Evolutionary conservation across 2,888 invertebrate genomes (phyloP).

Genomic region (Apoderus coryli): DNA sequence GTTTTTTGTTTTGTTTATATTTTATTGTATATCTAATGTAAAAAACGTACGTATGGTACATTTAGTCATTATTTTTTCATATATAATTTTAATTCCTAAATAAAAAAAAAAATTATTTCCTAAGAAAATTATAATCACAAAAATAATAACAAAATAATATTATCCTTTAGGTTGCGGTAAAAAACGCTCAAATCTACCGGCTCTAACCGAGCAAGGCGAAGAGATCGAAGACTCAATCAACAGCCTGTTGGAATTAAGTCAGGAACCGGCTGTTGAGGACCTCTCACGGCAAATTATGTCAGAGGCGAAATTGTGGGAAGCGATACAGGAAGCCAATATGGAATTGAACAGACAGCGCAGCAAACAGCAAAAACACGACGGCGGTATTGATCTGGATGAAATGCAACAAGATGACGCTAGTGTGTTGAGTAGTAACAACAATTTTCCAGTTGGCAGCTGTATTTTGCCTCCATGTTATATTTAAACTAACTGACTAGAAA

Average conservation of each 20-base stretch:
- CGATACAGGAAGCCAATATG: slow-evolving; percentile 61
- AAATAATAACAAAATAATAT: too few relatives aligned
- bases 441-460: slow-evolving; percentile 29
- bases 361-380: slow-evolving; percentile 32
- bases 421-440: slow-evolving; percentile 25
- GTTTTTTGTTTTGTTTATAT: slow-evolving; percentile 3
- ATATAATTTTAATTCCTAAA: too few relatives aligned
- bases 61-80: too few relatives aligned
- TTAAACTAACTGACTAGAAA: too few relatives aligned
- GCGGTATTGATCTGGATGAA: slow-evolving; percentile 24
- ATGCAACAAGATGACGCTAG: slow-evolving; percentile 25
- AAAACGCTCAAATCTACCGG: slow-evolving; percentile 42
- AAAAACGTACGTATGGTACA: too few relatives aligned
- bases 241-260: slow-evolving; percentile 50
- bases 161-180: slow-evolving; percentile 64
- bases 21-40: slow-evolving; percentile 1
- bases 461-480: slow-evolving; percentile 30
- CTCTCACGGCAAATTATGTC: slow-evolving; percentile 65
- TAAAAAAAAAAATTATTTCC: too few relatives aligned
- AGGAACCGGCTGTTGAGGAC: slow-evolving; percentile 57
- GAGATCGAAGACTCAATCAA: slow-evolving; percentile 48
- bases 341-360: slow-evolving; percentile 52
- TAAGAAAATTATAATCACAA: too few relatives aligned
- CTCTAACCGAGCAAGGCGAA: slow-evolving; percentile 31
- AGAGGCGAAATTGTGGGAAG: slow-evolving; percentile 65